These are phyloP conservation scores for Tortricodes alternella DNA, from an alignment of 2,888 invertebrate species.

Conservation along the genomic window DNA sequence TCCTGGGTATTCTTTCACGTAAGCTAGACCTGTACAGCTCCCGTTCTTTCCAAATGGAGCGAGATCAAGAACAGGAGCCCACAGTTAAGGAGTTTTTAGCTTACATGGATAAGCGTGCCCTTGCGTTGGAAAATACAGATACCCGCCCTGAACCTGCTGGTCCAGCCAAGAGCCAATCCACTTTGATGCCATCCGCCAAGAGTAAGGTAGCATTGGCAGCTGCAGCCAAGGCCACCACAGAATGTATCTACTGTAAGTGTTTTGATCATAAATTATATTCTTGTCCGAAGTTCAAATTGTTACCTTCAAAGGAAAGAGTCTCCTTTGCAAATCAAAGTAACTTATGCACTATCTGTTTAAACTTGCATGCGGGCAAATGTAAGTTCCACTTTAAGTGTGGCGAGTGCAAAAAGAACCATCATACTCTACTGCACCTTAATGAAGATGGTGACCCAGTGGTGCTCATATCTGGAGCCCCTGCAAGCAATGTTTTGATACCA, in stretches of 20 bases:
- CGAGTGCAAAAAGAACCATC: constrained; percentile 10
- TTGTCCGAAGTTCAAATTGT: constrained; percentile 1
- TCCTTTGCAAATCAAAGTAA: constrained; percentile 1
- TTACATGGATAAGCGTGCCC: constrained; percentile 11
- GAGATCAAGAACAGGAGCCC: not conserved
- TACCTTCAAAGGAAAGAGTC: not conserved
- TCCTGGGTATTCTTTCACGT: constrained; percentile 16
- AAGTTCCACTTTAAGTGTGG: constrained; percentile 10
- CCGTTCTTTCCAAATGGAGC: constrained; percentile 16
- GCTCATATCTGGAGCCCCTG: not conserved
- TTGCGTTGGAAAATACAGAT: constrained; percentile 14
- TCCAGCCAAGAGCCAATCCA: not conserved
- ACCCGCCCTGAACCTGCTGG: not conserved
- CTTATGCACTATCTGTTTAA: constrained; percentile 14
- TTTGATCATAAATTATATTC: constrained; percentile 12
- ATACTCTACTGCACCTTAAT: constrained; percentile 23
- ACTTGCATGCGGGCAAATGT: constrained; percentile 21
- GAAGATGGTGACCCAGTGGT: not conserved
- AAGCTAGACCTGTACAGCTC: constrained; percentile 18
- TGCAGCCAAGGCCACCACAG: not conserved
- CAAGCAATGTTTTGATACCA: constrained; percentile 13
- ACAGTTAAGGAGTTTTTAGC: not conserved
- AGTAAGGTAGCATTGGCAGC: not conserved
- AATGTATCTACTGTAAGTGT: constrained; percentile 22
- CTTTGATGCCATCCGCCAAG: not conserved